Percentiles rank a stretch among this genome's conserved stretches.
Conservation (phyloP, 2,888 invertebrate genomes). For the Aphrophora alni region DNA sequence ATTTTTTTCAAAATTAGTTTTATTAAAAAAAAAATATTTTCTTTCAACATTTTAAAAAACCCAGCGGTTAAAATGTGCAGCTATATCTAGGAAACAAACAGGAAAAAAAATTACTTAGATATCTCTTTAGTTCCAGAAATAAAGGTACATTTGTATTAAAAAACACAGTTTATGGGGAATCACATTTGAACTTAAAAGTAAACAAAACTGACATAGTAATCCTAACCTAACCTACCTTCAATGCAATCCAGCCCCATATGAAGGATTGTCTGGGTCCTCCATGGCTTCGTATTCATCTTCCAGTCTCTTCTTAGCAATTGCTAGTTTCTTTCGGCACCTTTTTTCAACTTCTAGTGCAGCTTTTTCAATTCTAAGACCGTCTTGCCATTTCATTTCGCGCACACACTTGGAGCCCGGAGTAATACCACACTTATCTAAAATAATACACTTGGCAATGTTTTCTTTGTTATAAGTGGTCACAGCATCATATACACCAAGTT, state of each 20-base stretch:
- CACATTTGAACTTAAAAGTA: no score
- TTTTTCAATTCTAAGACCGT: conserved; percentile 10
- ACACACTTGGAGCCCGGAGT: conserved; percentile 23
- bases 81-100: no score
- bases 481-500: conserved; percentile 27
- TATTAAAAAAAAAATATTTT: no score
- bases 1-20: no score
- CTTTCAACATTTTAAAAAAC: no score
- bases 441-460: background rate
- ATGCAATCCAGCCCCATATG: conserved; percentile 27
- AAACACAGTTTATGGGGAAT: no score
- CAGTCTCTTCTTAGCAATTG: conserved; percentile 22
- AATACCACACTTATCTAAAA: conserved; percentile 19
- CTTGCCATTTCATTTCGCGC: conserved; percentile 23
- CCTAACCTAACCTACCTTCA: no score
- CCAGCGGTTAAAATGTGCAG: no score
- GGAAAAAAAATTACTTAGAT: no score
- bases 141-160: no score
- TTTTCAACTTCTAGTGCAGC: conserved; percentile 19
- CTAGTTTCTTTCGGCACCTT: conserved; percentile 11
- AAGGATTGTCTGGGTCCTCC: conserved; percentile 25
- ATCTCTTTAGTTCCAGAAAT: no score
- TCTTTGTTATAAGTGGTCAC: conserved; percentile 18
- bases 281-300: conserved; percentile 26
- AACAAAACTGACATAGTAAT: no score